These are phyloP conservation scores for Tyto alba DNA, from an alignment of 2,113 vertebrate species.

Conservation along the genomic window DNA sequence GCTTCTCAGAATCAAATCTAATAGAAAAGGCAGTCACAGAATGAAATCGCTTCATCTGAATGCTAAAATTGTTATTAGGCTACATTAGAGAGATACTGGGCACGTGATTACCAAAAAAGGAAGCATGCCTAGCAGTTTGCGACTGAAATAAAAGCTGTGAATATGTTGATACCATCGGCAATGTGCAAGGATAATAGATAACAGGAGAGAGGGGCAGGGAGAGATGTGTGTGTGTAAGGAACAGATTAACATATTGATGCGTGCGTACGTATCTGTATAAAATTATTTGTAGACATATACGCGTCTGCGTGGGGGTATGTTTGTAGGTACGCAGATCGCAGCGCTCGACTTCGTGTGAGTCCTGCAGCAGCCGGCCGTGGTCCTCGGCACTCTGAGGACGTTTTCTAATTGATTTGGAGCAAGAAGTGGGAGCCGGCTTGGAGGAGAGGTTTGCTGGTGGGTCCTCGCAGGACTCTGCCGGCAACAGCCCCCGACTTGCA, in stretches of 20 bases:
- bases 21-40: slow-evolving; percentile 86
- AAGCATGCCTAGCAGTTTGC: slow-evolving; percentile 77
- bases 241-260: slow-evolving; percentile 58
- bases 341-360: fast-evolving
- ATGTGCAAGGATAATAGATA: slow-evolving; percentile 64
- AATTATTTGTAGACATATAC: not conserved
- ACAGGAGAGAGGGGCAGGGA: slow-evolving; percentile 30
- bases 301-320: fast-evolving
- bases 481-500: not conserved
- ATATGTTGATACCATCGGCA: slow-evolving; percentile 72
- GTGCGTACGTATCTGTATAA: not conserved
- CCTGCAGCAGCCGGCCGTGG: fast-evolving
- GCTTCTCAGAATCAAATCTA: slow-evolving; percentile 87
- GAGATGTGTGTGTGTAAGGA: not conserved
- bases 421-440: not conserved
- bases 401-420: not conserved
- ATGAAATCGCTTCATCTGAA: slow-evolving; percentile 89
- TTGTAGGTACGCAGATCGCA: fast-evolving
- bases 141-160: slow-evolving; percentile 77
- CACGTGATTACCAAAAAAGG: slow-evolving; percentile 79
- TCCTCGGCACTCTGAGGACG: not conserved
- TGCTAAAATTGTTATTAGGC: slow-evolving; percentile 91
- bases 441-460: not conserved
- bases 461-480: not conserved
- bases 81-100: slow-evolving; percentile 80